A percentile compares a stretch with the other conserved stretches of the same genome.
Conservation (phyloP, 30 jellyfish, hydroid and myxozoan species). For the Turritopsis dohrnii region DNA sequence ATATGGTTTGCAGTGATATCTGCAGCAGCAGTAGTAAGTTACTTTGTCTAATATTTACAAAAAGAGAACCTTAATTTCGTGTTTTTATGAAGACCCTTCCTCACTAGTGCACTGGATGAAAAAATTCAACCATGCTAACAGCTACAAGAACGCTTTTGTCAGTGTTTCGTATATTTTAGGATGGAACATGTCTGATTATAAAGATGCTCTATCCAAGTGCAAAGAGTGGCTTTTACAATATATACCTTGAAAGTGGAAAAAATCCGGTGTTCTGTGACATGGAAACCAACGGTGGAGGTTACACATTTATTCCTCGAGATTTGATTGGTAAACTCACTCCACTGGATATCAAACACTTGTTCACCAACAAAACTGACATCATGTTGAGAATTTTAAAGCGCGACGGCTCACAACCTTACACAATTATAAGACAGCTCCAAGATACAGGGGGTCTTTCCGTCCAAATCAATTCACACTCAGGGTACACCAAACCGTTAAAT, state of each 20-base stretch:
- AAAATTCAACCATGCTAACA: not conserved
- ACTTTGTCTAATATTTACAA: too few relatives aligned
- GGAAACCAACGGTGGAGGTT: constrained; percentile 54
- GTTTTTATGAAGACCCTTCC: too few relatives aligned
- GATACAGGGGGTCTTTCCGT: constrained; percentile 37
- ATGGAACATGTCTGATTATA: not conserved
- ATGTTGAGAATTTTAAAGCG: constrained; percentile 39
- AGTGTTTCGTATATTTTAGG: not conserved
- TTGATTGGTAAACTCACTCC: constrained; percentile 22
- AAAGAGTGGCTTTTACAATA: constrained; percentile 28
- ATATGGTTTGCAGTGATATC: not conserved
- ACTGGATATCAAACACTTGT: constrained; percentile 20
- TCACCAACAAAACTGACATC: constrained; percentile 29
- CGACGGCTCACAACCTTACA: constrained; percentile 46
- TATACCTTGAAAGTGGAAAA: constrained; percentile 35
- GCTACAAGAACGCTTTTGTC: not conserved
- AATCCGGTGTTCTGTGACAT: constrained; percentile 42
- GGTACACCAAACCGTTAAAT: constrained; percentile 29
- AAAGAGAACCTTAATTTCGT: too few relatives aligned
- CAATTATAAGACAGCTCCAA: constrained; percentile 27
- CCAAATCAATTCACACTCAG: constrained; percentile 13
- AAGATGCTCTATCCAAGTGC: not conserved
- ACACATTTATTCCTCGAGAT: constrained; percentile 35
- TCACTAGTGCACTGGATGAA: too few relatives aligned
- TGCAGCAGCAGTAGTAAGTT: not conserved